Percentiles rank a stretch among this genome's conserved stretches.
Conservation (phyloP, 2,888 invertebrate species). For the Lasioglossum pauxillum region DNA sequence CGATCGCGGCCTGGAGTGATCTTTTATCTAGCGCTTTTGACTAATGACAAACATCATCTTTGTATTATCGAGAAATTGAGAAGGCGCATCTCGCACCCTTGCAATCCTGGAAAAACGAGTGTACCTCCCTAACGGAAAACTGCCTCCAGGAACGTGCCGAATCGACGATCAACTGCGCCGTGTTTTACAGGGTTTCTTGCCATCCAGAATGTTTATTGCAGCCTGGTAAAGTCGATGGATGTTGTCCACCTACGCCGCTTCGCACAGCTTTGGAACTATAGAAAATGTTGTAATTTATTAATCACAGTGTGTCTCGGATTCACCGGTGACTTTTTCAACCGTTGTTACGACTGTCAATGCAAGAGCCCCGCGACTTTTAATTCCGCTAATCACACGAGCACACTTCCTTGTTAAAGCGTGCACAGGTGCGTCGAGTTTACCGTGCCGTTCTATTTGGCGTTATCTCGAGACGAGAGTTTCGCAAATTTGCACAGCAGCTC, state of each 20-base stretch:
- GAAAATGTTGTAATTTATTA: not conserved
- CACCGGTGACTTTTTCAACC: not conserved
- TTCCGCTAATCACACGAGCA: slow-evolving; percentile 32
- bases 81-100: no score
- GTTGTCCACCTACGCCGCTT: not conserved
- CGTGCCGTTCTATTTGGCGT: slow-evolving; percentile 28
- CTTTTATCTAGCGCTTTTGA: no score
- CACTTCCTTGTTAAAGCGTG: slow-evolving; percentile 2
- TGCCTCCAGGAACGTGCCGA: slow-evolving; percentile 1
- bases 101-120: no score
- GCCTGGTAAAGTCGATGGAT: not conserved
- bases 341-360: not conserved
- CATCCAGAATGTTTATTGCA: not conserved
- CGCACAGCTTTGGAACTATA: no score
- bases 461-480: slow-evolving; percentile 23
- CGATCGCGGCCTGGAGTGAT: no score
- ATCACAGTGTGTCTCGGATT: not conserved
- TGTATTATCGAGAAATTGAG: no score
- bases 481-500: slow-evolving; percentile 37
- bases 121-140: not conserved
- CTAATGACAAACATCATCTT: no score
- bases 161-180: slow-evolving; percentile 10
- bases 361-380: not conserved
- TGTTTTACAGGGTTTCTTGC: not conserved
- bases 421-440: slow-evolving; percentile 26